These are phyloP conservation scores for Phania funesta DNA, from an alignment of 2,888 invertebrate genomes.

Conservation along the genomic window DNA sequence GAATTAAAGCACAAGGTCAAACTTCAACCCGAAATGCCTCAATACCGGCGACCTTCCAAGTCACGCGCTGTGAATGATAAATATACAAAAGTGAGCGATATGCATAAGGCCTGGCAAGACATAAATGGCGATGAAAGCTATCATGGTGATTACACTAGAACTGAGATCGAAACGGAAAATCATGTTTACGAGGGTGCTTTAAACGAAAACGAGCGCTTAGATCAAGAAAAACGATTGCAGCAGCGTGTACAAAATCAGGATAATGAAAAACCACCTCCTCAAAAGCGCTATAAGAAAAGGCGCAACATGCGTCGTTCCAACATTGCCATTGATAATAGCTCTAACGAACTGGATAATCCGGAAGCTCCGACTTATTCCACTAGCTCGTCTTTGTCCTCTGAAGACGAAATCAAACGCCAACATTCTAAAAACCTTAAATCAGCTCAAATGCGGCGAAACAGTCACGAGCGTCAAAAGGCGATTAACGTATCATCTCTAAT, in stretches of 20 bases:
- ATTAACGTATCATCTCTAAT: background rate
- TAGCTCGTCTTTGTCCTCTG: slow-evolving; percentile 81
- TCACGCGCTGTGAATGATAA: slow-evolving; percentile 70
- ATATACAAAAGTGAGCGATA: slow-evolving; percentile 75
- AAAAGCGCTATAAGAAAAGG: slow-evolving; percentile 58
- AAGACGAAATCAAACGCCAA: slow-evolving; percentile 77
- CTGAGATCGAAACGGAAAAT: background rate
- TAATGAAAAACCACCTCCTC: slow-evolving; percentile 27
- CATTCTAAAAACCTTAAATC: slow-evolving; percentile 6
- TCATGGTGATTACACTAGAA: slow-evolving; percentile 11
- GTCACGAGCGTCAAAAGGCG: slow-evolving; percentile 29
- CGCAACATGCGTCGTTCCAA: slow-evolving; percentile 61
- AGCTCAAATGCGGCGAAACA: slow-evolving; percentile 17
- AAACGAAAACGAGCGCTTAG: background rate
- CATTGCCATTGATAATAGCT: slow-evolving; percentile 46
- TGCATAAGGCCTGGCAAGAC: slow-evolving; percentile 79
- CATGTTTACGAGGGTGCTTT: background rate
- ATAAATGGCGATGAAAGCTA: slow-evolving; percentile 71
- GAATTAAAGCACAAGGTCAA: slow-evolving; percentile 88
- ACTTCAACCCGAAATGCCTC: slow-evolving; percentile 64
- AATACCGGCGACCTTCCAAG: slow-evolving; percentile 35
- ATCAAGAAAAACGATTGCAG: slow-evolving; percentile 28
- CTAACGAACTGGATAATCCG: slow-evolving; percentile 25
- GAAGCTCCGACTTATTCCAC: slow-evolving; percentile 60
- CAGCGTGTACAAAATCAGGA: slow-evolving; percentile 25